Base-by-base conservation (phyloP, 2,888 invertebrate genomes). In the Mayetiola destructor region DNA sequence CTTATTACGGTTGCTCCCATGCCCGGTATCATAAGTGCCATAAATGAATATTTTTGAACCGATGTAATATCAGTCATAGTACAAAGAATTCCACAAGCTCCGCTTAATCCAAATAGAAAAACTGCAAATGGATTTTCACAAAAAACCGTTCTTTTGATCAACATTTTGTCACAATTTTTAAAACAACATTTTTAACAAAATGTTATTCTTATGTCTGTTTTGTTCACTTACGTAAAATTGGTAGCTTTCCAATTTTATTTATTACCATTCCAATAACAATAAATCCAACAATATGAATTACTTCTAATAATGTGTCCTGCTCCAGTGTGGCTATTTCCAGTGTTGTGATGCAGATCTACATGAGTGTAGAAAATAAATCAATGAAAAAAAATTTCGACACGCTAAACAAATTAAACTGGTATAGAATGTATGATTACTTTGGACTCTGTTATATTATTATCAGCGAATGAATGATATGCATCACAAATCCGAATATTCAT, bases 1-100 rank as follows among this genome's bases (percentile, higher is more conserved):
- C 66, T 70, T 1, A 70, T 61, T 0, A 70, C 66, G 55, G 65
- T 67, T 8, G 69, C 64, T 4, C 62, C 66, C n/a, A 69, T 53
- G 1, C 69, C 69, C 54, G 64, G 64, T 3, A 64, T 59, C 14
- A 69, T 58, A 12, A 68, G 59, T 1, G 65, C 59, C 1, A 67
- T 58, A 58, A 66, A 68, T 8, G 68, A 58, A 58, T 67, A 68
- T 6, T 65, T 63, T 5, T 65, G 61, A n/a, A 66, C 23, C 61
- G 65, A 60, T 8, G 67, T 67, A 18, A 60, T 61, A 39, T 63
- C 59, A 0, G 66, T 63, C 32, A 63, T 65, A 20, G 65, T 60
- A 0, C 63, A 58, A 3, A 62, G 62, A 35, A 66, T 59, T 2
- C 66, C 67, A 54, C 65, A 64, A 20, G 60, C 32, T 0, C 68